These are phyloP conservation scores for Gallinago nigripennis DNA, from an alignment of 2,797 vertebrate genomes.

Conservation along the genomic window DNA sequence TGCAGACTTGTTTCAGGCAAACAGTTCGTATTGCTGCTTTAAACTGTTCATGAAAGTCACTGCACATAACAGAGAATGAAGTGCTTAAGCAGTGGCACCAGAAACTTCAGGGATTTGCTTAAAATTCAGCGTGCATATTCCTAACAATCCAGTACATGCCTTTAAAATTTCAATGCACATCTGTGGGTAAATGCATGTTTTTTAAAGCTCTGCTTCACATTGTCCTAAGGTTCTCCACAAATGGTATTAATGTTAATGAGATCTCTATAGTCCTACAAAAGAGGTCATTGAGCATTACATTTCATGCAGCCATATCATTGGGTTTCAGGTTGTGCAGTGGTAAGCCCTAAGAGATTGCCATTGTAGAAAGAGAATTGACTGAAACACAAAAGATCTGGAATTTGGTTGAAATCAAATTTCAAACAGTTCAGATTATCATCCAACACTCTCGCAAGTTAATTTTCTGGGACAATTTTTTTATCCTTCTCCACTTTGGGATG, in stretches of 20 bases:
- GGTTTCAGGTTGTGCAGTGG: conserved; percentile 53
- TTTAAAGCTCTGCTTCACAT: conserved; percentile 55
- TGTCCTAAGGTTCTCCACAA: conserved; percentile 54
- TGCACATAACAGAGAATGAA: neutral
- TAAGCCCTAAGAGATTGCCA: conserved; percentile 42
- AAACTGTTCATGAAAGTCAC: conserved; percentile 11
- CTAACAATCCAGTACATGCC: neutral
- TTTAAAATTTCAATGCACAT: conserved; percentile 39
- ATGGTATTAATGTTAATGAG: conserved; percentile 67
- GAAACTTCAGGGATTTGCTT: conserved; percentile 39
- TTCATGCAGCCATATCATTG: conserved; percentile 38
- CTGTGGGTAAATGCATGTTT: conserved; percentile 44
- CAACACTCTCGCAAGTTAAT: neutral
- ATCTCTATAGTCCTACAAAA: conserved; percentile 66
- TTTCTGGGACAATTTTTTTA: neutral
- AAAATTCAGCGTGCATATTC: conserved; percentile 33
- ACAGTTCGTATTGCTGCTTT: neutral
- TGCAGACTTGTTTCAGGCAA: neutral
- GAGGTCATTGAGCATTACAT: conserved; percentile 51
- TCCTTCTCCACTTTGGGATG: neutral
- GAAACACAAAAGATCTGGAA: conserved; percentile 32
- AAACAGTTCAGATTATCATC: neutral
- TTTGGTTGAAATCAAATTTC: conserved; percentile 32
- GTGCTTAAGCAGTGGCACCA: neutral
- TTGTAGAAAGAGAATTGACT: conserved; percentile 27